Base-by-base conservation (phyloP, 2,797 vertebrate genomes). In the Luscinia megarhynchos region DNA sequence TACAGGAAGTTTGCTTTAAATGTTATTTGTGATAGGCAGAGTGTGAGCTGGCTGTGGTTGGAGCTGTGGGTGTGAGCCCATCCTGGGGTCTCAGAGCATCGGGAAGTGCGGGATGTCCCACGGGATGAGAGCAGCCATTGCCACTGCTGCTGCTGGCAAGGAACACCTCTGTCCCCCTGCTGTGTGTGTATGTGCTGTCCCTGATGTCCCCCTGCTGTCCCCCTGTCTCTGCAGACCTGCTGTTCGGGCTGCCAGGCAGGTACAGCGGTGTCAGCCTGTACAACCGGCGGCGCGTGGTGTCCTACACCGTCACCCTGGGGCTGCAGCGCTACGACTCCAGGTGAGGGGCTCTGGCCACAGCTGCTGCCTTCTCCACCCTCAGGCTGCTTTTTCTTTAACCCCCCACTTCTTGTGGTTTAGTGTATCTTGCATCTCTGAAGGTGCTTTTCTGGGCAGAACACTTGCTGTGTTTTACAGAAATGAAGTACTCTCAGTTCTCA, bases 211-310 rank as follows among this genome's bases (percentile, higher is more conserved):
- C 90, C 45, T 46, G 45, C 7, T 46, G 45, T 46, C 41, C 21
- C 45, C 48, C 12, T 84, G 32, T 54, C 36, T 43, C 94, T 97
- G 51, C 96, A 99, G 99, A 99, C 80, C 97, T 99, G 95, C 96
- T 99, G 61, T 99, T 99, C 3, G 99, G 99, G 0, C 98, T 99
- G 45, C 99, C 99, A 0, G 99, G 99, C 70, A 99, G 98, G 93
- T 98, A 98, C 98, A 99, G 99, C 0, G 99, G 99, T 9, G 98
- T 99, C 92, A 99, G 97, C 96, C 98, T 99, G 55, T 99, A 98
- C 78, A 98, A 98, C 84, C 98, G 97, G 96, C 99, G 98, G 93
- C 97, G 98, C 18, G 98, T 99, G 92, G 99, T 99, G 57, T 98
- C 98, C 0, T 99, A 99, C 96, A 99, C 98, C 2, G 97, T 99